Conservation (phyloP, 2,888 invertebrate genomes). For the Nebria salina region DNA sequence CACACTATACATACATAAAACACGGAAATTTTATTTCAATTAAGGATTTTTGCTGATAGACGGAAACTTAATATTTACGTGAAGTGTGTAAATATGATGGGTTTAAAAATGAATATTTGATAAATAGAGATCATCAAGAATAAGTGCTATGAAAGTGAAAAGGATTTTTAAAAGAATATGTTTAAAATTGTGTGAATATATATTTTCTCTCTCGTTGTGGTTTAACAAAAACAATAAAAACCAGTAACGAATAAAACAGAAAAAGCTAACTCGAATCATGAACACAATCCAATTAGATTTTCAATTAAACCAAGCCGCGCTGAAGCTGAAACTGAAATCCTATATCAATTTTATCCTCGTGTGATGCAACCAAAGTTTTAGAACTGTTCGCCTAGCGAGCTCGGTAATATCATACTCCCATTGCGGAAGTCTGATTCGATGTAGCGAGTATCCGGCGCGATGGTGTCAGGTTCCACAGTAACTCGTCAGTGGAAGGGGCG, state of each 20-base stretch:
- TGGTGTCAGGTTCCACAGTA: slow-evolving; percentile 4
- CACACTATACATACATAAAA: no score
- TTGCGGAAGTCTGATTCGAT: slow-evolving; percentile 48
- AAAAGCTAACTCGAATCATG: neutral
- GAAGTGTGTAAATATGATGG: no score
- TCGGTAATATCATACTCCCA: slow-evolving; percentile 59
- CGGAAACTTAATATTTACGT: no score
- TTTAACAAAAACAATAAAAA: no score
- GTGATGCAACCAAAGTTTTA: neutral
- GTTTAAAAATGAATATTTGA: no score
- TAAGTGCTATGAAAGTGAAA: no score
- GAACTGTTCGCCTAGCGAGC: neutral
- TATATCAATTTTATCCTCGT: neutral
- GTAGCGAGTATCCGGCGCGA: neutral
- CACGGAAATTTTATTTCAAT: no score
- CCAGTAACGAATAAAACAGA: neutral
- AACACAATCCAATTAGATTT: neutral
- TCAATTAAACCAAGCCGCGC: neutral
- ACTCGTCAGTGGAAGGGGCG: neutral
- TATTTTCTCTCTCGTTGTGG: no score
- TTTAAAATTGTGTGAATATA: no score
- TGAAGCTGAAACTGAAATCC: slow-evolving; percentile 1
- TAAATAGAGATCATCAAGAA: no score
- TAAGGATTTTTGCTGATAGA: no score
- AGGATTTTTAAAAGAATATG: no score